Base-by-base conservation (phyloP, 2,888 invertebrate genomes). In the Scaptomyza flava region DNA sequence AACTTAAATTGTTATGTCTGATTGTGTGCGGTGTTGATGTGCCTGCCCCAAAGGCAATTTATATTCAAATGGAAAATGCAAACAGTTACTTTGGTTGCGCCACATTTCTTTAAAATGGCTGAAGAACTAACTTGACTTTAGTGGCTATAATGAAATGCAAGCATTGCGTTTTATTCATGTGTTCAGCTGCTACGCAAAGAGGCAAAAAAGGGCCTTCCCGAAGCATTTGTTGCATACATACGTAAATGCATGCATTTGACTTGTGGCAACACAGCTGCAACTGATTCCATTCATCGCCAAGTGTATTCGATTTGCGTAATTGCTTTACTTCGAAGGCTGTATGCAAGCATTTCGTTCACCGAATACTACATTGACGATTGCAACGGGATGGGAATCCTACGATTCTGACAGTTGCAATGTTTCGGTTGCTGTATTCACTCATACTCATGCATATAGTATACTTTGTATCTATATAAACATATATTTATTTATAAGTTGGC, bases 21-120 rank as follows among this genome's bases (percentile, higher is more conserved):
- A 5, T 17, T 33, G 33, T 33, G 4, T n/a, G 12, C 7, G n/a
- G n/a, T 2, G n/a, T n/a, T 36, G 43, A 11, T n/a, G 20, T 11
- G 6, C 8, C 12, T 8, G 12, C 33, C 45, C 56, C 30, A 47
- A n/a, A 41, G 47, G 48, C 20, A 63, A 79, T 68, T 72, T 68
- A 63, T 48, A 75, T 78, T 61, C 54, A 65, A 71, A 79, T 79
- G 60, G 38, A 58, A 41, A 17, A 52, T 34, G 61, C 59, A 34
- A 56, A 57, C 51, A 56, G 53, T 14, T 27, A 20, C 42, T 67
- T 27, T 57, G 67, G 59, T 64, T 64, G 53, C 1, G 1, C 8
- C 38, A 36, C 36, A 12, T n/a, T 2, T 2, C 31, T 41, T 20
- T 45, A 27, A 31, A 2, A 20, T 5, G 30, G 5, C 33, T 30